Conservation (phyloP, 2,888 invertebrate genomes). For the Slavum lentiscoides region DNA sequence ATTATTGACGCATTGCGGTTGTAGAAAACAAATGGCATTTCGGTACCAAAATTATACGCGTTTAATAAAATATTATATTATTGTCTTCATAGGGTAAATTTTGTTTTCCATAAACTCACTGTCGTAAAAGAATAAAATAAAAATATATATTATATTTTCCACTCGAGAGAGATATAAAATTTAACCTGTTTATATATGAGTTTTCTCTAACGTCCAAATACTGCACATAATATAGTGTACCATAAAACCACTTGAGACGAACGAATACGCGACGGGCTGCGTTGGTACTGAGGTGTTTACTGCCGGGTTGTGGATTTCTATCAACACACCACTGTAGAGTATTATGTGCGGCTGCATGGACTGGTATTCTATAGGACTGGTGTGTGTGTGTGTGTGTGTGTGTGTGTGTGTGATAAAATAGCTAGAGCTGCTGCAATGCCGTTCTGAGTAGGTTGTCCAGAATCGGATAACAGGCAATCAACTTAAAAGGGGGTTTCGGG, state of each 20-base stretch:
- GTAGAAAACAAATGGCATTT: no score
- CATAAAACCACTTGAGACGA: background rate
- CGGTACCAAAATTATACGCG: no score
- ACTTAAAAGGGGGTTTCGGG: slow-evolving; percentile 28
- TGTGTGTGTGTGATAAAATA: background rate
- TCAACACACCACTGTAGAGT: background rate
- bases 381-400: background rate
- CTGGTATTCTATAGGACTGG: background rate
- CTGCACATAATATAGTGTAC: background rate
- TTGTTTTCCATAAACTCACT: background rate
- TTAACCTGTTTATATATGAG: background rate
- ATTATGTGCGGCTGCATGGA: background rate
- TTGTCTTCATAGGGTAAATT: no score
- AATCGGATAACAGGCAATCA: slow-evolving; percentile 23
- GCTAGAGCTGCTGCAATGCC: background rate
- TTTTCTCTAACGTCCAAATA: background rate
- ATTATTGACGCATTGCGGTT: no score
- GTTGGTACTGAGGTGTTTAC: background rate
- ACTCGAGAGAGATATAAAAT: background rate
- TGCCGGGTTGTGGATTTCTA: background rate
- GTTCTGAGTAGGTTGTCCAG: background rate
- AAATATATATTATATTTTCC: background rate
- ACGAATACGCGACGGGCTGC: background rate
- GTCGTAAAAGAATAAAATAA: background rate
- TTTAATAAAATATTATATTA: no score